phyloP scores from a whole-genome alignment of 2,888 invertebrate genomes.

The Lamellibrachia columna region DNA sequence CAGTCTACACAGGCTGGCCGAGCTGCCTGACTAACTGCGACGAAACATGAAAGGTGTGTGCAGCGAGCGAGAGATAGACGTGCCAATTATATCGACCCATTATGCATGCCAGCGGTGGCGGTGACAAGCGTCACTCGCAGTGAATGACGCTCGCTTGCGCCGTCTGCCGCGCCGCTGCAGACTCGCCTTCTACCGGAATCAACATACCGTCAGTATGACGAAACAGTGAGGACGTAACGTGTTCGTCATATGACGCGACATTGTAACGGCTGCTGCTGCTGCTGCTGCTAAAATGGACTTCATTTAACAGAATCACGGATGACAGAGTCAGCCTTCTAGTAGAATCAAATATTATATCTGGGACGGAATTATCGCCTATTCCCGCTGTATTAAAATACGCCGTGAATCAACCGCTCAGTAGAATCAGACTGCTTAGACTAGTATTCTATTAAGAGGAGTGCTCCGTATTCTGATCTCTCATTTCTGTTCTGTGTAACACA shows the following conservation, averaged over 20 bases:
- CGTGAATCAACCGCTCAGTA: no score
- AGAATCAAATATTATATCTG: no score
- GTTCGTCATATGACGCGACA: not conserved
- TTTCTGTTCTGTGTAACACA: not conserved
- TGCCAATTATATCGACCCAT: conserved; percentile 4
- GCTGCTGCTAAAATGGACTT: not conserved
- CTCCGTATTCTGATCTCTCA: not conserved
- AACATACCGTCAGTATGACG: not conserved
- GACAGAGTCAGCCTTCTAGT: no score
- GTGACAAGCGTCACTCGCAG: not conserved
- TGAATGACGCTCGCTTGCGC: not conserved
- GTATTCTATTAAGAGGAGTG: no score
- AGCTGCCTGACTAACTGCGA: not conserved
- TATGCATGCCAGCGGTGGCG: not conserved
- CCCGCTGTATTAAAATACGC: no score
- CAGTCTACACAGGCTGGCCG: not conserved
- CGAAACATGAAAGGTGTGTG: conserved; percentile 4
- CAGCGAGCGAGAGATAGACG: not conserved
- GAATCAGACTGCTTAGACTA: no score
- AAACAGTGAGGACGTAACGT: not conserved
- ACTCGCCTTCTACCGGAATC: not conserved
- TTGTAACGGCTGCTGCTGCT: not conserved
- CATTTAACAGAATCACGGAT: no score
- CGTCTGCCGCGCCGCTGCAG: not conserved
- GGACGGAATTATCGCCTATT: no score